phyloP scores from a whole-genome alignment of 2,888 invertebrate genomes.

The Oscheius sp. region DNA sequence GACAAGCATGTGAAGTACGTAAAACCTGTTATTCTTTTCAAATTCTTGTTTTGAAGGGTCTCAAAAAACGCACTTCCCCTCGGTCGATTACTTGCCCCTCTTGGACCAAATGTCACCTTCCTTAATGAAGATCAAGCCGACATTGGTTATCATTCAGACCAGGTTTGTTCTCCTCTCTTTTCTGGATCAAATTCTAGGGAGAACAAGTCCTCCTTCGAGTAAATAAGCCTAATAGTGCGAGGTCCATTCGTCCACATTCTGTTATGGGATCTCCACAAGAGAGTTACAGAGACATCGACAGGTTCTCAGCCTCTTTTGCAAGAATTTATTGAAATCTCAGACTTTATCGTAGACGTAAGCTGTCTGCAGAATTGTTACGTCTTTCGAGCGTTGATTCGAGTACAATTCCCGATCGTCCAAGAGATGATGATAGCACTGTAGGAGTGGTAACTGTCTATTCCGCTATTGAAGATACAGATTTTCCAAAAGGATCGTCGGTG shows the following conservation, averaged over 20 bases:
- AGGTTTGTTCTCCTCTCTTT: constrained; percentile 32
- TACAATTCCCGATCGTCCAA: constrained; percentile 36
- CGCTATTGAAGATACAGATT: constrained; percentile 91
- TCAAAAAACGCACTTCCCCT: constrained; percentile 70
- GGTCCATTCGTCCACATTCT: constrained; percentile 34
- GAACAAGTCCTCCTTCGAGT: constrained; percentile 27
- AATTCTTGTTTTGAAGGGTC: constrained; percentile 39
- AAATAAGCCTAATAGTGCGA: neutral
- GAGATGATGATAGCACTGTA: constrained; percentile 35
- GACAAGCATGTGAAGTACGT: constrained; percentile 76
- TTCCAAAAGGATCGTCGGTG: constrained; percentile 72
- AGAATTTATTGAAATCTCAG: constrained; percentile 25
- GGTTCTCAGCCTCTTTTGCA: constrained; percentile 17
- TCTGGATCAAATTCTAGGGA: constrained; percentile 15
- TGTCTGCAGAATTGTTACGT: constrained; percentile 34
- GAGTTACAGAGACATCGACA: constrained; percentile 50
- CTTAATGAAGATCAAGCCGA: constrained; percentile 41
- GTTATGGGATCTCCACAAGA: constrained; percentile 47
- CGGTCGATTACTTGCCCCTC: constrained; percentile 56
- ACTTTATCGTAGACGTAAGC: constrained; percentile 44
- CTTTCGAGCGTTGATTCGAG: constrained; percentile 28
- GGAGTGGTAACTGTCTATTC: constrained; percentile 80
- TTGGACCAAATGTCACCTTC: neutral
- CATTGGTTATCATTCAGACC: constrained; percentile 57
- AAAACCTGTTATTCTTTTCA: neutral